Conservation (phyloP, 2,797 vertebrate genomes). For the Gobio occitaniae region DNA sequence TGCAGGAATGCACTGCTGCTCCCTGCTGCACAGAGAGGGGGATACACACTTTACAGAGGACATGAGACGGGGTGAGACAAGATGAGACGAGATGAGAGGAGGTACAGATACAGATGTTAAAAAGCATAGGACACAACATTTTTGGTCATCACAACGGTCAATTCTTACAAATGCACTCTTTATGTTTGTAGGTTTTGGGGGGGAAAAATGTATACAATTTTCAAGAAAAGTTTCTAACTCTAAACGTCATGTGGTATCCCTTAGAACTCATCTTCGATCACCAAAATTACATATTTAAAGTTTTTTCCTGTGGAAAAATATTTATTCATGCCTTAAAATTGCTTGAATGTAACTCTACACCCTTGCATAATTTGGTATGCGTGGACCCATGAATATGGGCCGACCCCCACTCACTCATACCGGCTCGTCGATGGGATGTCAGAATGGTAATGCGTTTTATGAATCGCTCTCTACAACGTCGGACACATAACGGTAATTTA, state of each 20-base stretch:
- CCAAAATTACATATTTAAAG: too few relatives aligned
- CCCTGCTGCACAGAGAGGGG: slow-evolving; percentile 62
- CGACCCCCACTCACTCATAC: too few relatives aligned
- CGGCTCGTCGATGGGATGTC: too few relatives aligned
- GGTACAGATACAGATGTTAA: neutral
- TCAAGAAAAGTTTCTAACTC: neutral
- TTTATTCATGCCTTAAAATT: too few relatives aligned
- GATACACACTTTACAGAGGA: slow-evolving; percentile 40
- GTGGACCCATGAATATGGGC: too few relatives aligned
- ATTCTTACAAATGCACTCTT: neutral
- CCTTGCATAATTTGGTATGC: too few relatives aligned
- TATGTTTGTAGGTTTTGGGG: neutral
- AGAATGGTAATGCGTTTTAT: too few relatives aligned
- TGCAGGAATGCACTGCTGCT: slow-evolving; percentile 61
- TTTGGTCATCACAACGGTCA: neutral
- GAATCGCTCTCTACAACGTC: too few relatives aligned
- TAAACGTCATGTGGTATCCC: neutral
- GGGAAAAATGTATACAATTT: neutral
- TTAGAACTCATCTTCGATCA: too few relatives aligned
- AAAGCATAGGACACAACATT: slow-evolving; percentile 9
- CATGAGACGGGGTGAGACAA: neutral
- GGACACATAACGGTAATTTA: too few relatives aligned
- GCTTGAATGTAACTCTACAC: too few relatives aligned
- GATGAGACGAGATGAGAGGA: neutral
- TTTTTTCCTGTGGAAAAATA: too few relatives aligned